These are phyloP conservation scores for Liparis tanakae DNA, from an alignment of 2,797 vertebrate genomes.

Conservation along the genomic window DNA sequence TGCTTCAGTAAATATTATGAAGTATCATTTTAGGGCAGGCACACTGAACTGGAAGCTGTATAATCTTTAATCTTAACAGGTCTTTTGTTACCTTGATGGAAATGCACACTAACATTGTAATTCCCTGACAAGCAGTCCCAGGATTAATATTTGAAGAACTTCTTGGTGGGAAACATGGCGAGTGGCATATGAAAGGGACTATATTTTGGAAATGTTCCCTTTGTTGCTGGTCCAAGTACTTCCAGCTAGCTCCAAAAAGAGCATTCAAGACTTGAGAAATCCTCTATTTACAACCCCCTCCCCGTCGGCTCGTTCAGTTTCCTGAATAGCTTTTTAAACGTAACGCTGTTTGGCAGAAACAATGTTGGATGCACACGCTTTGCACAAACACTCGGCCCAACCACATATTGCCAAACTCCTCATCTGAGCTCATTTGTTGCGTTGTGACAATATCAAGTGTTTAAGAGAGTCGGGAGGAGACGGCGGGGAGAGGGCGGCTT, in stretches of 20 bases:
- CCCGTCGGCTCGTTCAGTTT: conserved; percentile 17
- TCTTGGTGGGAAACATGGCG: neutral
- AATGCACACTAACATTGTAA: neutral
- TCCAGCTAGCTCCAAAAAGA: conserved; percentile 15
- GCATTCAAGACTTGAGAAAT: conserved; percentile 23
- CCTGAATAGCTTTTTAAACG: conserved; percentile 18
- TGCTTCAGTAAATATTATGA: neutral
- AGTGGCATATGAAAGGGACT: neutral
- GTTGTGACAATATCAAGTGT: neutral
- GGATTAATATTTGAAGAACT: neutral
- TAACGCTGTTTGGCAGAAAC: conserved; percentile 9
- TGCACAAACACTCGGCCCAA: conserved; percentile 12
- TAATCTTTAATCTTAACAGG: neutral
- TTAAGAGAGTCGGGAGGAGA: conserved; percentile 3
- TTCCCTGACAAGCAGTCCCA: neutral
- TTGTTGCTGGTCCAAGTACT: conserved; percentile 31
- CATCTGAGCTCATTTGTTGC: conserved; percentile 8
- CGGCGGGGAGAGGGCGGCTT: neutral
- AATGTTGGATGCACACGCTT: neutral
- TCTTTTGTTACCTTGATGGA: neutral
- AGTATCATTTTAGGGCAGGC: neutral
- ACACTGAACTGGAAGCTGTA: neutral
- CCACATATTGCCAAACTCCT: neutral
- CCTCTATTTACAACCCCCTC: conserved; percentile 7
- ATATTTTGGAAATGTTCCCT: conserved; percentile 15